Percentiles rank a stretch among this genome's conserved stretches.
Evolutionary conservation across 2,888 invertebrate species (phyloP).

Genomic region (Oconnorella tubifera): DNA sequence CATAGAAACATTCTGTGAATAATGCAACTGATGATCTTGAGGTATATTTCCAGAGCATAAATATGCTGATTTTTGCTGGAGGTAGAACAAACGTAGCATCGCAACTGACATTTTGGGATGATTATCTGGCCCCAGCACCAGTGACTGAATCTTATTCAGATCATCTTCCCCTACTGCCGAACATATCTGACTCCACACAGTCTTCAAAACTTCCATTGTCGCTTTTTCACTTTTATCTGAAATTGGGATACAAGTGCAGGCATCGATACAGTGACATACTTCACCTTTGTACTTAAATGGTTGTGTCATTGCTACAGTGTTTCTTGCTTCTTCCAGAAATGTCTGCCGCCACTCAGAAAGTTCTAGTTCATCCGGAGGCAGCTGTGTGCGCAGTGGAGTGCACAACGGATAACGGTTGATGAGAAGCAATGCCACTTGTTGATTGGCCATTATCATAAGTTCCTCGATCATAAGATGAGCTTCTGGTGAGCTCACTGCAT

Average conservation of each 20-base stretch:
- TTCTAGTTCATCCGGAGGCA: slow-evolving; percentile 13
- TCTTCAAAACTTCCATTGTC: slow-evolving; percentile 11
- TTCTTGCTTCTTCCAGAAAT: slow-evolving; percentile 3
- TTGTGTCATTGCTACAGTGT: slow-evolving; percentile 8
- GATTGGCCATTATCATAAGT: slow-evolving; percentile 42
- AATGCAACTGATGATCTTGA: slow-evolving; percentile 33
- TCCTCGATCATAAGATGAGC: slow-evolving; percentile 40
- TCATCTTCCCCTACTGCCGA: slow-evolving; percentile 8
- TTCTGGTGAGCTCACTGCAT: slow-evolving; percentile 1
- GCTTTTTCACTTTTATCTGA: slow-evolving; percentile 1
- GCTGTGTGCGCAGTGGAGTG: slow-evolving; percentile 34
- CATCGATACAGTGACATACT: slow-evolving; percentile 12
- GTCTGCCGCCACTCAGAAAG: slow-evolving; percentile 9
- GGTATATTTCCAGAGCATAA: slow-evolving; percentile 34
- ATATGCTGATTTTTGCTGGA: slow-evolving; percentile 38
- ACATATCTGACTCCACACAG: slow-evolving; percentile 12
- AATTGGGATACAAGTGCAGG: slow-evolving; percentile 13
- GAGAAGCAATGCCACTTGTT: slow-evolving; percentile 41
- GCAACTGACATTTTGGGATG: slow-evolving; percentile 46
- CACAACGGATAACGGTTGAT: slow-evolving; percentile 36
- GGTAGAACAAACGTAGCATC: slow-evolving; percentile 33
- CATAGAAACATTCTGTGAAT: slow-evolving; percentile 38
- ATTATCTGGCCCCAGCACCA: slow-evolving; percentile 4
- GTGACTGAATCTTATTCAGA: neutral
- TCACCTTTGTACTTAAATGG: slow-evolving; percentile 13